phyloP scores from a whole-genome alignment of 2,797 vertebrate species.

The Brachyalestes nurse region DNA sequence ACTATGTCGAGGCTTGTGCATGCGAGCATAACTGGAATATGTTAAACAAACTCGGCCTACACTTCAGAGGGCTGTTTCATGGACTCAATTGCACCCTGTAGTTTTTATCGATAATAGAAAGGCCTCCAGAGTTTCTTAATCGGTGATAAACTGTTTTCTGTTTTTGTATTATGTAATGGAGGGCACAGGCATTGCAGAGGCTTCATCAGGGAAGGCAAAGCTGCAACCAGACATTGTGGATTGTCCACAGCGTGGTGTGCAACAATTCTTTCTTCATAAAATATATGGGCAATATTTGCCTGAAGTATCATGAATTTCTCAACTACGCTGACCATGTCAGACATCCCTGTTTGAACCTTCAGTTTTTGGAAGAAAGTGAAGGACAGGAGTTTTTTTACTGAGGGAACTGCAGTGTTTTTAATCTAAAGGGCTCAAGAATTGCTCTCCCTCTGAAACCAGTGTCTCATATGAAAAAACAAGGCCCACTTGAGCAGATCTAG shows the following conservation, averaged over 20 bases:
- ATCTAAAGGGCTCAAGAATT: constrained; percentile 30
- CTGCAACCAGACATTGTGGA: constrained; percentile 6
- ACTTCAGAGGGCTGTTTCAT: constrained; percentile 27
- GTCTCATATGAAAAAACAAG: constrained; percentile 21
- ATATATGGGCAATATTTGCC: constrained; percentile 90
- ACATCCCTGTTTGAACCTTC: constrained; percentile 60
- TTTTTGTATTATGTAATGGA: constrained; percentile 15
- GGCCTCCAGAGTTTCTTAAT: constrained; percentile 11
- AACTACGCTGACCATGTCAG: constrained; percentile 45
- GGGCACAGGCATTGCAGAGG: constrained; percentile 3
- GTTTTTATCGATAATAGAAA: constrained; percentile 24
- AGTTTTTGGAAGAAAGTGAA: constrained; percentile 33
- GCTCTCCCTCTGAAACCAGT: constrained; percentile 23
- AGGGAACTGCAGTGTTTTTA: constrained; percentile 42
- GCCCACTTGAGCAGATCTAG: constrained; percentile 27
- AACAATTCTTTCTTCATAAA: constrained; percentile 78
- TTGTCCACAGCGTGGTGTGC: constrained; percentile 17
- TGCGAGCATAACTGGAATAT: constrained; percentile 84
- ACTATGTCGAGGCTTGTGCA: constrained; percentile 63
- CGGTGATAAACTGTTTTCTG: constrained; percentile 30
- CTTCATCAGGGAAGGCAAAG: constrained; percentile 19
- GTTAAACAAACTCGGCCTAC: constrained; percentile 17
- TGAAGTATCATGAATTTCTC: constrained; percentile 52
- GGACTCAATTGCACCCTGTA: neutral
- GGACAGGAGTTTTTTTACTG: constrained; percentile 31